phyloP scores from a whole-genome alignment of 2,797 vertebrate species.

The Melanotaenia parkinsoni region DNA sequence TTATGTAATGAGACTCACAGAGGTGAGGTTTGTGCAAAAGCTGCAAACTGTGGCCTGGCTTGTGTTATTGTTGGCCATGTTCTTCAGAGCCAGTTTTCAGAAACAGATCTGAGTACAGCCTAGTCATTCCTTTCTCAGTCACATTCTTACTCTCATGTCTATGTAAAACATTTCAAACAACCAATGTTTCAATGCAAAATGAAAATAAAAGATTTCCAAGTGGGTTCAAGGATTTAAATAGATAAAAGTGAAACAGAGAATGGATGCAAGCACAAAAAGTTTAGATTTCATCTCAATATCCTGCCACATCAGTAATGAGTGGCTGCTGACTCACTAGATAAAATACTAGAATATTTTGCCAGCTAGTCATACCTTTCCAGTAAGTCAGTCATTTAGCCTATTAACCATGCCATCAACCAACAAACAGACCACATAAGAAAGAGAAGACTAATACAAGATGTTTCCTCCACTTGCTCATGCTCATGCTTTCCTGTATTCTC shows the following conservation, averaged over 20 bases:
- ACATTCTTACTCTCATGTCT: background rate
- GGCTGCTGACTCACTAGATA: slow-evolving; percentile 68
- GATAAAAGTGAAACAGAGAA: slow-evolving; percentile 19
- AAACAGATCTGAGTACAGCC: slow-evolving; percentile 34
- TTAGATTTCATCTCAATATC: slow-evolving; percentile 29
- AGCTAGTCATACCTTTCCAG: slow-evolving; percentile 69
- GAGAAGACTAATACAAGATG: slow-evolving; percentile 25
- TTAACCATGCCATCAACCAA: slow-evolving; percentile 26
- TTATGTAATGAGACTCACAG: slow-evolving; percentile 65
- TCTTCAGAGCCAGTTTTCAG: slow-evolving; percentile 50
- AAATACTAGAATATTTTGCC: slow-evolving; percentile 40
- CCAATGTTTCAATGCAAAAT: background rate
- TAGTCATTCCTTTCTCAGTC: slow-evolving; percentile 27
- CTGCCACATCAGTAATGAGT: slow-evolving; percentile 42
- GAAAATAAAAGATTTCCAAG: background rate
- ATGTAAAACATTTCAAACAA: background rate
- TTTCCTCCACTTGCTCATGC: background rate
- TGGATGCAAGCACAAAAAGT: slow-evolving; percentile 23
- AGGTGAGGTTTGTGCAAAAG: slow-evolving; percentile 64
- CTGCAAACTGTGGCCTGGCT: slow-evolving; percentile 51
- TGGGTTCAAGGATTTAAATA: background rate
- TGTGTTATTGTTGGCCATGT: slow-evolving; percentile 71
- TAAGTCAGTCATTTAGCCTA: slow-evolving; percentile 46
- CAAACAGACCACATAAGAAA: slow-evolving; percentile 34
- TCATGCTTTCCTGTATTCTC: background rate